Base-by-base conservation (phyloP, 1,140 invertebrate species). In the Drosophila pandora region DNA sequence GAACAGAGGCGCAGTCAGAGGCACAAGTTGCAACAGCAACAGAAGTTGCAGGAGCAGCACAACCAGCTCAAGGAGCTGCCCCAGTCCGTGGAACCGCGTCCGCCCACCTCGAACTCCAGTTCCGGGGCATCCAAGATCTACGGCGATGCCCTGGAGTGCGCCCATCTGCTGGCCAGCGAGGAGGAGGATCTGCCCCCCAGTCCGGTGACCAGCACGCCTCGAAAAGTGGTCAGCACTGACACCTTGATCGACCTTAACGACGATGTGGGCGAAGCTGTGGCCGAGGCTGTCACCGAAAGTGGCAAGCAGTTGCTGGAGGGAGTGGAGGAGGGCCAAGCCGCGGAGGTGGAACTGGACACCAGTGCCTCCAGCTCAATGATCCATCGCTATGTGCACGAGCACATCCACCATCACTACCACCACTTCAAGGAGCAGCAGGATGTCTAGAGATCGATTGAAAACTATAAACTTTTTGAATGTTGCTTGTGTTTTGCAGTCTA, bases 331-430 rank as follows among this genome's bases (percentile, higher is more conserved):
- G 72, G 48, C 1, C 59, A 30, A 57, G 56, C 43, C 13, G 55
- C 43, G 92, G 84, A 92, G 91, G 92, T 83, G 90, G 93, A 63
- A 91, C 93, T 92, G 61, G 84, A 76, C 58, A 91, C 82, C 13
- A 90, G 82, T 50, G 79, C 84, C 5, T 80, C 90, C 48, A 84
- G 89, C 21, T 92, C 92, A 2, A 88, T 92, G 57, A 91, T 92
- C 12, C 92, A 92, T 73, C 85, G 92, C 83, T 96, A 96, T 90
- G 94, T 96, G 59, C 96, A 97, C 81, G 95, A 96, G 88, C 96
- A 97, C 76, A 95, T 96, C 76, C 96, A 97, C 90, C 96, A 96
- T 92, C 96, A 97, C 82, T 96, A 96, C 92, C 95, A 97, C 92
- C 96, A 96, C 92, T 96, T 92, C 63, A 92, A 92, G 73, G 91